These are phyloP conservation scores for Lochmaea capreae DNA, from an alignment of 2,888 invertebrate species.

Conservation along the genomic window DNA sequence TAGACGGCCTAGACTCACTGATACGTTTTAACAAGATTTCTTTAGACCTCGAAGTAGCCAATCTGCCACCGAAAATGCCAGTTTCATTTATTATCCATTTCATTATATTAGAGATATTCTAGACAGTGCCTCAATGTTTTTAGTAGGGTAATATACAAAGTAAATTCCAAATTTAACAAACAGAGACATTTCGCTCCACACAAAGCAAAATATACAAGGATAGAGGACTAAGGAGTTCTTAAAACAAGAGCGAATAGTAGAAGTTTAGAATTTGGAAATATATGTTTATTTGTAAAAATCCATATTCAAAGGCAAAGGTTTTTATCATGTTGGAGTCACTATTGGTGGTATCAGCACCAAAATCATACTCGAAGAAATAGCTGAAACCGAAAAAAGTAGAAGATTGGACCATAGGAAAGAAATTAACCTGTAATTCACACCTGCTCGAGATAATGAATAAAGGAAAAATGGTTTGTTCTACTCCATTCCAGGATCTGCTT, in stretches of 20 bases:
- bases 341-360: too few relatives aligned
- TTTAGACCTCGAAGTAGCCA: slow-evolving; percentile 51
- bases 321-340: too few relatives aligned
- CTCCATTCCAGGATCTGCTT: too few relatives aligned
- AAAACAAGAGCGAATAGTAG: background rate
- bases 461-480: too few relatives aligned
- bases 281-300: background rate
- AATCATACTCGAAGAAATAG: too few relatives aligned
- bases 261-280: background rate
- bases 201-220: background rate
- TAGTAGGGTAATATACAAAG: background rate
- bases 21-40: slow-evolving; percentile 51
- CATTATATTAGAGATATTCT: slow-evolving; percentile 40
- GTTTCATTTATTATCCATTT: slow-evolving; percentile 44
- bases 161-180: background rate
- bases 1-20: slow-evolving; percentile 56
- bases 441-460: too few relatives aligned
- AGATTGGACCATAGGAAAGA: too few relatives aligned
- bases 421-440: too few relatives aligned
- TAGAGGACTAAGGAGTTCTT: background rate
- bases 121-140: slow-evolving; percentile 23
- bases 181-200: background rate
- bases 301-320: background rate
- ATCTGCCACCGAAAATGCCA: slow-evolving; percentile 45
- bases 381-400: too few relatives aligned